Base-by-base conservation (phyloP, 1,140 invertebrate genomes). In the Rhyzopertha dominica region DNA sequence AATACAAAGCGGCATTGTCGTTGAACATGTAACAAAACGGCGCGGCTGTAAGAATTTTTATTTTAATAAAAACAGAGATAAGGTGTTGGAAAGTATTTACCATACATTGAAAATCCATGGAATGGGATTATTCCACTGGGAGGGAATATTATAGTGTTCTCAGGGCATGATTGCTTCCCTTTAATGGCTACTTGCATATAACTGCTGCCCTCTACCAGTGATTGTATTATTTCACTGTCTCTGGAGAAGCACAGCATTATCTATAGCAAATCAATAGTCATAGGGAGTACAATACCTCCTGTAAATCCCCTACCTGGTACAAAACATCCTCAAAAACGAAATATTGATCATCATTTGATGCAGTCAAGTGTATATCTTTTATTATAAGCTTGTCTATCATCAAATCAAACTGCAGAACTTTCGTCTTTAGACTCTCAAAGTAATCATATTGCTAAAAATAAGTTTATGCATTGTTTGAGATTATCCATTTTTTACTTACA, bases 271-370 rank as follows among this genome's bases (percentile, higher is more conserved):
- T 7, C 37, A 34, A 26, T 23, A 53, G 22, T 26, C 43, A 37
- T 2, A 3, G 1, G 18, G 2, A 17, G 29, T 31, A 31, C 2
- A 3, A 41, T 26, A 16, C 5, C 5, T 23, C 23, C 18, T 10
- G n/a, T 22, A 19, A 5, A 12, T 19, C 9, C 26, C 32, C 20
- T 63, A 89, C 90, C 75, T 96, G 92, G 68, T 95, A 95, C 0
- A 97, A 71, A 25, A 94, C 79, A 69, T 98, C 94, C 74, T 96
- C 93, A 69, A 96, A 98, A 0, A 98, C 92, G 71, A 98, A 98
- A 66, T 97, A 96, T 62, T 96, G 92, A 65, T 97, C 93, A 65
- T 98, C 94, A 67, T 97, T 97, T 4, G 90, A 91, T 0, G 93
- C 91, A 8, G 93, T 97, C 25, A 96, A 67, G 67, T 95, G 91